A percentile compares a stretch with the other conserved stretches of the same genome.
phyloP scores from a whole-genome alignment of 2,888 invertebrate genomes.

The Amblyjoppa proteus region DNA sequence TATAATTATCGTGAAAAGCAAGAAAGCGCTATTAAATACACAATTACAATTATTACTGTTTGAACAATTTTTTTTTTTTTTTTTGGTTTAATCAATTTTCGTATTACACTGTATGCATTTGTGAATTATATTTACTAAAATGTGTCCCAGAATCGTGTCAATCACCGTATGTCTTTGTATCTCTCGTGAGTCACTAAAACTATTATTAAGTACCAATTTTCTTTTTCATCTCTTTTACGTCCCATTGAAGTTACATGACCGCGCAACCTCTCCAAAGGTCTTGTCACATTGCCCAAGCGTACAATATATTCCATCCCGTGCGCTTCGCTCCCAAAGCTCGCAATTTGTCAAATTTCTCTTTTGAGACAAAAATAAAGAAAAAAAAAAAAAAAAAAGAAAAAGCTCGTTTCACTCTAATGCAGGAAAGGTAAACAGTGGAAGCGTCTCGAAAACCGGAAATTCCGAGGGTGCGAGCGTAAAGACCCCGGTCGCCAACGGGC shows the following conservation, averaged over 20 bases:
- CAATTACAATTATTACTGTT: too few relatives aligned
- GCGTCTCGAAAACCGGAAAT: conserved; percentile 20
- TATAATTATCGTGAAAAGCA: conserved; percentile 55
- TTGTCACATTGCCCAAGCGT: neutral
- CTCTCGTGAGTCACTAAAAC: neutral
- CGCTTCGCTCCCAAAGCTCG: neutral
- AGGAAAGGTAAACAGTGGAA: neutral
- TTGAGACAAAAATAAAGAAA: neutral
- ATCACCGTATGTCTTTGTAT: neutral
- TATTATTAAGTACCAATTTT: neutral
- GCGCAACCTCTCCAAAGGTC: neutral
- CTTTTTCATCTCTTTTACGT: neutral
- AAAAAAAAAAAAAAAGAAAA: neutral
- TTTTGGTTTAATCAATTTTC: neutral
- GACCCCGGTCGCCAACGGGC: conserved; percentile 14
- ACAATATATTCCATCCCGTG: neutral
- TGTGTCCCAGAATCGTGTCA: neutral
- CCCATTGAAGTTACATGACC: neutral
- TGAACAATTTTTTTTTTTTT: neutral
- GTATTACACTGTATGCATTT: neutral
- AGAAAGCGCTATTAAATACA: neutral
- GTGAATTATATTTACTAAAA: neutral
- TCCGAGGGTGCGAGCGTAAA: conserved; percentile 39
- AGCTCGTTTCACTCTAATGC: neutral
- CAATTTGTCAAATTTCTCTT: neutral